These are phyloP conservation scores for Orestias chungarensis DNA, from an alignment of 2,797 vertebrate genomes.

Conservation along the genomic window DNA sequence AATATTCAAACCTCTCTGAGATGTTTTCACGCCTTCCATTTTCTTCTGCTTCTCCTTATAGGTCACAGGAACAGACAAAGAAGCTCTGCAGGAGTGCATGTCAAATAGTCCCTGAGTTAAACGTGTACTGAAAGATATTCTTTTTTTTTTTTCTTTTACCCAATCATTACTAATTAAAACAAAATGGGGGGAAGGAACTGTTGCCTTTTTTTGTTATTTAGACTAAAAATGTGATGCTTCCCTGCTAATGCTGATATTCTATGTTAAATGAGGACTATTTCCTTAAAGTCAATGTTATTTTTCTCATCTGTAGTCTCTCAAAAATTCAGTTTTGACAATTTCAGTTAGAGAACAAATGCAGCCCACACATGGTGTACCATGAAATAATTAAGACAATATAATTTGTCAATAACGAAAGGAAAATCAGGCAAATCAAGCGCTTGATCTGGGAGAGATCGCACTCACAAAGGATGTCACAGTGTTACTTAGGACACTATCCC, in stretches of 20 bases:
- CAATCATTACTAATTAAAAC: neutral
- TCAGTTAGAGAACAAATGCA: neutral
- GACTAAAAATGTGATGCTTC: neutral
- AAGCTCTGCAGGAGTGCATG: constrained; percentile 22
- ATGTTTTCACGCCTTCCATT: constrained; percentile 66
- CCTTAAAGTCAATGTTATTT: neutral
- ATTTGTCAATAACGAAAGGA: neutral
- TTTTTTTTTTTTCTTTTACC: neutral
- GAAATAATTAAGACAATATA: constrained; percentile 7
- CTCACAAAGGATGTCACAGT: too few species aligned
- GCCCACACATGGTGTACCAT: neutral
- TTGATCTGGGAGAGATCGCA: too few species aligned
- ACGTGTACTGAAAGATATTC: neutral
- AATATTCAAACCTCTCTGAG: constrained; percentile 75
- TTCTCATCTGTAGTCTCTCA: neutral
- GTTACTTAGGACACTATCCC: too few species aligned
- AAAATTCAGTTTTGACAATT: constrained; percentile 8
- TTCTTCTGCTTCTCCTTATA: constrained; percentile 30
- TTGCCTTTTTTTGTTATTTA: neutral
- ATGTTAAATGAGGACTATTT: neutral
- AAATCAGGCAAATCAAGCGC: too few species aligned
- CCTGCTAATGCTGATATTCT: neutral
- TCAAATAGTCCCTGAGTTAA: constrained; percentile 20
- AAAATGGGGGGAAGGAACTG: neutral
- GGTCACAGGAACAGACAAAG: constrained; percentile 49